Evolutionary conservation across 2,797 vertebrate genomes (phyloP), one percentile per base, ranked within the genome.

Genomic region (Prionace glauca): DNA sequence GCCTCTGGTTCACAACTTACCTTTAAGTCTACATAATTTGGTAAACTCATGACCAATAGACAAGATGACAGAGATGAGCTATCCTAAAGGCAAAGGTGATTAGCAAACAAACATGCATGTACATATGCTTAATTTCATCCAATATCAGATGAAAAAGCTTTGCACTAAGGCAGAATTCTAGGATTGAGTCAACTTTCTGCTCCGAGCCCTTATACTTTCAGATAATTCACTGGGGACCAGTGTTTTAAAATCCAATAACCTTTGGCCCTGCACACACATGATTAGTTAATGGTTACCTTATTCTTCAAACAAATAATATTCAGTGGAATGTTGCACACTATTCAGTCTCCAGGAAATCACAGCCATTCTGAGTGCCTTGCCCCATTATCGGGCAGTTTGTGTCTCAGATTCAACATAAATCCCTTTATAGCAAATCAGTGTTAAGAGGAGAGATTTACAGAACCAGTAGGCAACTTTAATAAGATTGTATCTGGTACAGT

Each of bases 241-340:
- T 95, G 93, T 95, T 94, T 77, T 77, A 56, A 74, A 94, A 77
- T 77, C 74, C 71, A 56, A 50, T 95, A 74, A 77, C 45, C 93
- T 77, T 95, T 95, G 71, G 71, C 93, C 41, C 71, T 10, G 93
- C 26, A 60, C 93, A 95, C 93, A 95, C 93, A 77, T 95, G 93
- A 95, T 95, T 60, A 95, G 71, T 95, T 95, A 95, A 95, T 95
- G 45, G 93, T 95, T 95, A 95, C 93, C 93, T 95, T 95, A 95
- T 77, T 95, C 72, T 56, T 95, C 74, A 95, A 95, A 95, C 93
- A 72, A 95, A 95, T 95, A 77, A 95, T 77, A 95, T 95, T 95
- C 74, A 16, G 71, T n/a, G 72, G 93, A 95, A 95, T 77, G 69
- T 77, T 94, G 36, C 92, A 24, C 91, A 94, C 36, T 71, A 22